These are phyloP conservation scores for Cyprinodon tularosa DNA, from an alignment of 2,113 vertebrate genomes.

Conservation along the genomic window DNA sequence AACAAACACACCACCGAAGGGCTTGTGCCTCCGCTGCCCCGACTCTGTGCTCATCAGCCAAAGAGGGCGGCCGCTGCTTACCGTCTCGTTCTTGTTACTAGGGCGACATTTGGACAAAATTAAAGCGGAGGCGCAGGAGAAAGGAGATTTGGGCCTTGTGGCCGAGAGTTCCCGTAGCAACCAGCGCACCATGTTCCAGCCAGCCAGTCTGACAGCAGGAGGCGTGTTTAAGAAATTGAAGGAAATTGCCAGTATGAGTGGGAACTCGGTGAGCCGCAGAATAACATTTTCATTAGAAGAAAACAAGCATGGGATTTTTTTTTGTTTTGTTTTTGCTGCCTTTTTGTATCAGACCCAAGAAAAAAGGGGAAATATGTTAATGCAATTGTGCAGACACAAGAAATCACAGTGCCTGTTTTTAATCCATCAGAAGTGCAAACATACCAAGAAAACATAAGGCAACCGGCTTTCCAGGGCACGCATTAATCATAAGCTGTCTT, in stretches of 20 bases:
- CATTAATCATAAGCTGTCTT: background rate
- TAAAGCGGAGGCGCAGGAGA: conserved; percentile 86
- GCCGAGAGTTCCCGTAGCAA: conserved; percentile 90
- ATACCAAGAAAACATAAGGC: background rate
- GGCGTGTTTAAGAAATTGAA: conserved; percentile 86
- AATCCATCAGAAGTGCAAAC: background rate
- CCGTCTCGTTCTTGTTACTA: conserved; percentile 66
- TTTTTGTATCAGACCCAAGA: conserved; percentile 1
- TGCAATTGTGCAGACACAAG: conserved; percentile 18
- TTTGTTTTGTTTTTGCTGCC: conserved; percentile 17
- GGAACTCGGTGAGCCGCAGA: conserved; percentile 77
- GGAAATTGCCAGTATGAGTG: conserved; percentile 87
- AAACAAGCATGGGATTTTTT: conserved; percentile 29
- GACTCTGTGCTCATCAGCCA: conserved; percentile 18
- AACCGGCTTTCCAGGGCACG: too few relatives aligned
- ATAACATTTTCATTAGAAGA: conserved; percentile 58
- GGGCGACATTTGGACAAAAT: conserved; percentile 89
- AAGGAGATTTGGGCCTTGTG: conserved; percentile 89
- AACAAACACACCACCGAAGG: background rate
- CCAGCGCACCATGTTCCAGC: conserved; percentile 88
- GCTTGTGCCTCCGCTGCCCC: background rate
- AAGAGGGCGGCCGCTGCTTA: conserved; percentile 25
- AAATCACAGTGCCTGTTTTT: conserved; percentile 15
- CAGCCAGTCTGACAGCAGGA: conserved; percentile 81
- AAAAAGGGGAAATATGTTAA: conserved; percentile 16